A percentile compares a stretch with the other conserved stretches of the same genome.
Conservation (phyloP, 2,888 invertebrate species). For the Diploptera punctata region DNA sequence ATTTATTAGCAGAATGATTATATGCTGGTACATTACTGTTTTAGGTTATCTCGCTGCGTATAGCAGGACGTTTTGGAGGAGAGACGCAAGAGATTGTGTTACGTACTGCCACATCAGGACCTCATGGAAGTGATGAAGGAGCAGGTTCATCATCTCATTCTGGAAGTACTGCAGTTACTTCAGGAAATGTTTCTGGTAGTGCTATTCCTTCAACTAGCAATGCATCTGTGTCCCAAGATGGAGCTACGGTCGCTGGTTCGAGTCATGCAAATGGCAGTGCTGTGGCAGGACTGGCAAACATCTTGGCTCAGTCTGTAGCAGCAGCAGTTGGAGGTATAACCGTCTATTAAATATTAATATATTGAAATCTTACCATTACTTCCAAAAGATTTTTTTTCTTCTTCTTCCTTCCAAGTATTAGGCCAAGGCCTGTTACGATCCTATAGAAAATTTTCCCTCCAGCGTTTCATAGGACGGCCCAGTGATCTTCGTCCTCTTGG, state of each 20-base stretch:
- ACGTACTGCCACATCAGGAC: constrained; percentile 58
- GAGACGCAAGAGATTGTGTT: constrained; percentile 75
- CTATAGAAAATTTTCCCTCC: too few species aligned
- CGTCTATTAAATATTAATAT: too few species aligned
- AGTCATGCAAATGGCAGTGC: neutral
- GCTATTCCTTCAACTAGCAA: constrained; percentile 44
- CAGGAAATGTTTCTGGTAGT: constrained; percentile 20
- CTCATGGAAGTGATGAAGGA: constrained; percentile 15
- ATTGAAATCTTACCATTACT: too few species aligned
- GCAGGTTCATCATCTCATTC: neutral
- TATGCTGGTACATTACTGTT: too few species aligned
- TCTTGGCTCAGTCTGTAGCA: constrained; percentile 39
- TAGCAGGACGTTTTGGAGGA: constrained; percentile 68
- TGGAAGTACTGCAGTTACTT: neutral
- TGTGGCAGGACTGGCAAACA: constrained; percentile 32
- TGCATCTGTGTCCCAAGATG: constrained; percentile 35
- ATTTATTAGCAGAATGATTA: too few species aligned
- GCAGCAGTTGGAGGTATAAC: constrained; percentile 40
- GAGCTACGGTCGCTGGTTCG: constrained; percentile 4
- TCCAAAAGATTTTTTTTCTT: too few species aligned
- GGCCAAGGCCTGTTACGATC: too few species aligned
- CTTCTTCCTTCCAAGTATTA: too few species aligned
- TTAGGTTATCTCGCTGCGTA: constrained; percentile 69
- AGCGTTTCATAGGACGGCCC: too few species aligned
- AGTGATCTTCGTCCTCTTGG: too few species aligned